These are phyloP conservation scores for Pseudomugil gertrudae DNA, from an alignment of 2,797 vertebrate species.

Conservation along the genomic window DNA sequence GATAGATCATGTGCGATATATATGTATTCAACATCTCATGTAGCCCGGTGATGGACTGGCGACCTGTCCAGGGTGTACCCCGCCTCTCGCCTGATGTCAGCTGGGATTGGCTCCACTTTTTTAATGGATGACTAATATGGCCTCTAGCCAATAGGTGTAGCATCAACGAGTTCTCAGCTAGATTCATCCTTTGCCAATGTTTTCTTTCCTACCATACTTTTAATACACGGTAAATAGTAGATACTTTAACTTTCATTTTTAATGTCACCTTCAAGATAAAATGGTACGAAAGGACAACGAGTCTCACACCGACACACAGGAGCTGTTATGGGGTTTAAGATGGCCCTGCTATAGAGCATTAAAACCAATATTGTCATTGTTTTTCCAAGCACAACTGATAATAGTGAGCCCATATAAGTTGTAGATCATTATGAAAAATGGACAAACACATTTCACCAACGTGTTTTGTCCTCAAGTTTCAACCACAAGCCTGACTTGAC, in stretches of 20 bases:
- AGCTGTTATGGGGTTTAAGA: not conserved
- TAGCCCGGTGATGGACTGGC: too few species aligned
- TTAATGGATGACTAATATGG: not conserved
- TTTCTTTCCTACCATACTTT: not conserved
- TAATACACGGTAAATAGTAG: too few species aligned
- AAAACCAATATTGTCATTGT: not conserved
- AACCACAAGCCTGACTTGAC: not conserved
- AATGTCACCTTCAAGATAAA: not conserved
- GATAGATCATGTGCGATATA: not conserved
- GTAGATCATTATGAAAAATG: not conserved
- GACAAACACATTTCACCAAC: slow-evolving; percentile 8
- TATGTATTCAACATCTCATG: too few species aligned
- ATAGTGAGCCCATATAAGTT: too few species aligned
- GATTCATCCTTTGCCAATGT: not conserved
- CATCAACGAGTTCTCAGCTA: not conserved
- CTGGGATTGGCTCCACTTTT: too few species aligned
- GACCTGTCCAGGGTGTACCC: too few species aligned
- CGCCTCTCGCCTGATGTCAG: too few species aligned
- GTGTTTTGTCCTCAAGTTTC: slow-evolving; percentile 15
- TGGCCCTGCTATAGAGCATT: not conserved
- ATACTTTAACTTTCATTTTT: too few species aligned
- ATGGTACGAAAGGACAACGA: not conserved
- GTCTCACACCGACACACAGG: not conserved
- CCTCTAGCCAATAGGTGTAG: too few species aligned
- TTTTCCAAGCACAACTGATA: not conserved